Percentiles rank a stretch among this genome's conserved stretches.
Evolutionary conservation across 2,888 invertebrate species (phyloP).

Genomic region (Drosophila neutralis): DNA sequence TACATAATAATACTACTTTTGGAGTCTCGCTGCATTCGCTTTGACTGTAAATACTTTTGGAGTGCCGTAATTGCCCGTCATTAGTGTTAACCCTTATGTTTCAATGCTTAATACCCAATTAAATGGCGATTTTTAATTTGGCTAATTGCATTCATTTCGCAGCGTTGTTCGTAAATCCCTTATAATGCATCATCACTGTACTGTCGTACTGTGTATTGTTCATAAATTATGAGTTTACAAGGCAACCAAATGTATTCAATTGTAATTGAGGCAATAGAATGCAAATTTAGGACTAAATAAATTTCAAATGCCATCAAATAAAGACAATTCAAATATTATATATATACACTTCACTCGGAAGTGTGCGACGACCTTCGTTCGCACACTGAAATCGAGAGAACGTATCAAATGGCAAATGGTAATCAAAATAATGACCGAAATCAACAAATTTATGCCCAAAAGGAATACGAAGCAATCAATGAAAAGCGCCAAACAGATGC

Average conservation of each 20-base stretch:
- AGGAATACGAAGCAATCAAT: constrained; percentile 38
- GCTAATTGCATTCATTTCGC: not conserved
- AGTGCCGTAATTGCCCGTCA: not conserved
- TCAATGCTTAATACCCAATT: not conserved
- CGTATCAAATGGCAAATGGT: constrained; percentile 27
- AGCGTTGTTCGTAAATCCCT: not conserved
- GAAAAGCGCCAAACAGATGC: constrained; percentile 32
- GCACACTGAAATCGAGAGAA: constrained; percentile 2
- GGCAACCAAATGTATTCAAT: constrained; percentile 2
- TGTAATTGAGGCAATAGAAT: constrained; percentile 15
- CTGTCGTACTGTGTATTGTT: not conserved
- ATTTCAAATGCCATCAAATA: constrained; percentile 22
- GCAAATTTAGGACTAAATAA: constrained; percentile 18
- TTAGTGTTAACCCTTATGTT: constrained; percentile 8
- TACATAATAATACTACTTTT: not conserved
- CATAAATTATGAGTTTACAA: constrained; percentile 5
- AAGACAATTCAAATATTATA: not conserved
- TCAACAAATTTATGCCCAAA: constrained; percentile 38
- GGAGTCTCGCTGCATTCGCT: not conserved
- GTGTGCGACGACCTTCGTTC: not conserved
- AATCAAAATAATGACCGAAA: constrained; percentile 36
- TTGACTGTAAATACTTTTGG: not conserved
- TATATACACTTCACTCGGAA: not conserved
- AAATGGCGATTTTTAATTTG: not conserved
- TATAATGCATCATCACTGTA: not conserved